Conservation (phyloP, 2,888 invertebrate genomes). For the Hydropsyche betteni region DNA sequence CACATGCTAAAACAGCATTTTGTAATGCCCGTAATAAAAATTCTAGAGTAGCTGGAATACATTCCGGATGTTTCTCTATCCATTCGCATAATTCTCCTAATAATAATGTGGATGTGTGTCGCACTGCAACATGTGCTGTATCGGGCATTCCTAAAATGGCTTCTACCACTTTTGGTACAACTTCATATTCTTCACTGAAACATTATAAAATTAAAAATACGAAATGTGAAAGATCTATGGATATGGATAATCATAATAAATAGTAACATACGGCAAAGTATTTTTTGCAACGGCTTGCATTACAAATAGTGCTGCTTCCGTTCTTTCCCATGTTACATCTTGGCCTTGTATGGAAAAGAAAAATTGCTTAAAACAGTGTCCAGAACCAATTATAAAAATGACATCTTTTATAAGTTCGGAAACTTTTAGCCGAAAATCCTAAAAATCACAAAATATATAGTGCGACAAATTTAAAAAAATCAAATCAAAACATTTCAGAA, state of each 20-base stretch:
- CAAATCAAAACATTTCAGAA: slow-evolving; percentile 26
- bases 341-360: slow-evolving; percentile 78
- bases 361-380: slow-evolving; percentile 92
- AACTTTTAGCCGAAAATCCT: slow-evolving; percentile 85
- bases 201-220: slow-evolving; percentile 45
- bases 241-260: slow-evolving; percentile 20
- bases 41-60: slow-evolving; percentile 83
- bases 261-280: slow-evolving; percentile 83
- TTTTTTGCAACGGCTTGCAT: slow-evolving; percentile 97
- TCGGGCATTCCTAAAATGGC: slow-evolving; percentile 87
- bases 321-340: slow-evolving; percentile 87
- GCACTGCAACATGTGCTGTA: slow-evolving; percentile 85
- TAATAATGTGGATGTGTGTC: slow-evolving; percentile 86
- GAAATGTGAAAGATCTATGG: slow-evolving; percentile 31
- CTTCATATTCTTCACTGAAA: slow-evolving; percentile 86
- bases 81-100: slow-evolving; percentile 94
- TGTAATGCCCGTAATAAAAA: slow-evolving; percentile 79
- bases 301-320: slow-evolving; percentile 92
- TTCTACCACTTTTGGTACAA: slow-evolving; percentile 92
- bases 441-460: slow-evolving; percentile 40
- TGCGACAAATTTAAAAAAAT: slow-evolving; percentile 28
- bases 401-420: slow-evolving; percentile 96
- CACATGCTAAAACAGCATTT: slow-evolving; percentile 76
- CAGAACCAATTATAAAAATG: slow-evolving; percentile 94
- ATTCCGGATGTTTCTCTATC: slow-evolving; percentile 87